These are phyloP conservation scores for Capitulum mitella DNA, from an alignment of 2,888 invertebrate genomes.

Conservation along the genomic window DNA sequence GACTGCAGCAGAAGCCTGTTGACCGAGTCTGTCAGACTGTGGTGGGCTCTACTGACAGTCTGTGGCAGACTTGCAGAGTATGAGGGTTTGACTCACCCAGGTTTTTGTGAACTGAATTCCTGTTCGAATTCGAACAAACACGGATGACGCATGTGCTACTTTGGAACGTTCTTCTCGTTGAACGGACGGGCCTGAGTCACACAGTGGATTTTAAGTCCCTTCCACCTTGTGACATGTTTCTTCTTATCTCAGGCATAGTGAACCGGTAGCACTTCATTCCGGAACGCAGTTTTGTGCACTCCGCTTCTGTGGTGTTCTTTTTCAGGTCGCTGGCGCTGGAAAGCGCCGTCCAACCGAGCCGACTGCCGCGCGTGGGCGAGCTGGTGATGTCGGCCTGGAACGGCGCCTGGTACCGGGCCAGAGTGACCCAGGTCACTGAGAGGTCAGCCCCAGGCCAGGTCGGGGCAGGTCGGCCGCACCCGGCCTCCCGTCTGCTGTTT, in stretches of 20 bases:
- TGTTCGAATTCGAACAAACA: neutral
- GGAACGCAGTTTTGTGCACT: too few relatives aligned
- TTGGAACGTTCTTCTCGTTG: too few relatives aligned
- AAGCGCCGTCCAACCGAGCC: neutral
- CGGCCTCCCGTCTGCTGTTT: too few relatives aligned
- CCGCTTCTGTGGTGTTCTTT: neutral
- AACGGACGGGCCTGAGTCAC: too few relatives aligned
- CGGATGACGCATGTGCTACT: neutral
- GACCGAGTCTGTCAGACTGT: too few relatives aligned
- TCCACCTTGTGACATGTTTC: neutral
- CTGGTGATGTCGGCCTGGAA: neutral
- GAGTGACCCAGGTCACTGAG: neutral
- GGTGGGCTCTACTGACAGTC: too few relatives aligned
- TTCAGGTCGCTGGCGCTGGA: conserved; percentile 6
- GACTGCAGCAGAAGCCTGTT: too few relatives aligned
- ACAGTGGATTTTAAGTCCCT: too few relatives aligned
- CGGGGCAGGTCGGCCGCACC: too few relatives aligned
- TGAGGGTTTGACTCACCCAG: too few relatives aligned
- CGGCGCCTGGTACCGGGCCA: conserved; percentile 17
- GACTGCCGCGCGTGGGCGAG: neutral
- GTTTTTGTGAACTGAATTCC: neutral
- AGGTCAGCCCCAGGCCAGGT: neutral
- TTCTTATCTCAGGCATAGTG: neutral
- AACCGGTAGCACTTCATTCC: too few relatives aligned
- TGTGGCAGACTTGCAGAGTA: too few relatives aligned